Percentiles rank a stretch among this genome's conserved stretches.
These are phyloP conservation scores for Sprattus sprattus DNA, from an alignment of 2,113 vertebrate species.

Conservation along the genomic window DNA sequence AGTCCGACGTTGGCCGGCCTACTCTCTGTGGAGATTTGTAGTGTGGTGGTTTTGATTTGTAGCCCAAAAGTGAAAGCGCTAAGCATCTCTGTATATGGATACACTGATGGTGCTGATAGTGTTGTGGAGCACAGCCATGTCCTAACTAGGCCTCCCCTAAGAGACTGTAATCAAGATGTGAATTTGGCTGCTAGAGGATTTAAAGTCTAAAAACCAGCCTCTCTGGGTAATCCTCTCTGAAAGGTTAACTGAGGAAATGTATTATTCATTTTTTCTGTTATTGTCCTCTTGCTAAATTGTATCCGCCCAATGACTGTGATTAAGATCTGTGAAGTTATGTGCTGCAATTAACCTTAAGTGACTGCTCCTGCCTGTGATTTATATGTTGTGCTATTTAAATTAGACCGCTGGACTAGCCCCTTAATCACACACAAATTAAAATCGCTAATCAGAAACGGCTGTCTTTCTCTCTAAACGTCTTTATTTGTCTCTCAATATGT, in stretches of 20 bases:
- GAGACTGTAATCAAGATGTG: background rate
- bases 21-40: too few relatives aligned
- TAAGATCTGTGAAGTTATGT: background rate
- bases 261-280: too few relatives aligned
- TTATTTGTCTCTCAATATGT: background rate
- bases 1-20: too few relatives aligned
- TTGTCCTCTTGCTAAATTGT: background rate
- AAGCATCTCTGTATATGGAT: too few relatives aligned
- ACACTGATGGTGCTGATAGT: too few relatives aligned
- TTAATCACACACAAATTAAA: background rate
- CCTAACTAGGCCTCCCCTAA: background rate
- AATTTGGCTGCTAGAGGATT: background rate
- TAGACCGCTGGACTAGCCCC: background rate
- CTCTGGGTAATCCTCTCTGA: background rate
- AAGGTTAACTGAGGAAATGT: background rate
- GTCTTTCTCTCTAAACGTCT: background rate
- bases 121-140: background rate
- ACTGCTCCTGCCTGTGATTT: background rate
- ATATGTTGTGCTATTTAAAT: background rate
- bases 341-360: background rate
- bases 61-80: too few relatives aligned
- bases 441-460: background rate
- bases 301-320: background rate
- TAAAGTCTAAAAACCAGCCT: background rate
- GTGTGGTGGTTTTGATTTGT: too few relatives aligned